A percentile compares a stretch with the other conserved stretches of the same genome.
Evolutionary conservation across 2,797 vertebrate genomes (phyloP).

Genomic region (Phoeniculus purpureus): DNA sequence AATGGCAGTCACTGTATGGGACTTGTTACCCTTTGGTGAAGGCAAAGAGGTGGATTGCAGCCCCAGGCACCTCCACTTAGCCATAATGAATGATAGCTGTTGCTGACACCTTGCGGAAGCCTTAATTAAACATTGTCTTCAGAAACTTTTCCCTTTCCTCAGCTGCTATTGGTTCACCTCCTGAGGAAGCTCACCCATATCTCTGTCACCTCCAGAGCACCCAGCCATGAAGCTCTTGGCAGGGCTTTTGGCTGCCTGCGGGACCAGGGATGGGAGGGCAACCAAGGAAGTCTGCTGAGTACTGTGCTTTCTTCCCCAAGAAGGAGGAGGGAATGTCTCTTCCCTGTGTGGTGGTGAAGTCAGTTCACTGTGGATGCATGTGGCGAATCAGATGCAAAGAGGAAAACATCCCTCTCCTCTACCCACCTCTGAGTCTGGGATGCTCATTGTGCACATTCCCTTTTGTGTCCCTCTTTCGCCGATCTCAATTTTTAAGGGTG

Average conservation of each 20-base stretch:
- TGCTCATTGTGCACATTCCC: rapidly evolving
- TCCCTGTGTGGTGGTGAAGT: background rate
- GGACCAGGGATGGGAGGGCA: background rate
- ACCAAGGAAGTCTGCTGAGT: background rate
- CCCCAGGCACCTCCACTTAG: background rate
- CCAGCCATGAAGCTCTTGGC: background rate
- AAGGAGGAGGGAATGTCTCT: background rate
- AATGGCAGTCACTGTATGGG: background rate
- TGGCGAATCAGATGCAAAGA: background rate
- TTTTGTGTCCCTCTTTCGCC: background rate
- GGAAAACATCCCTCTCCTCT: background rate
- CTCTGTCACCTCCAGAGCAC: background rate
- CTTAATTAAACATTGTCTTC: background rate
- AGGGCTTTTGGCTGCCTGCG: background rate
- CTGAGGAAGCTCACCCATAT: background rate
- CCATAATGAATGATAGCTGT: constrained; percentile 1
- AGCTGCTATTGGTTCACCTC: background rate
- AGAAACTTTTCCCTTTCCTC: background rate
- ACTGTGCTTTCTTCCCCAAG: background rate
- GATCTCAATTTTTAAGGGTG: background rate
- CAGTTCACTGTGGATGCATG: background rate
- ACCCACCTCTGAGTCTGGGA: background rate
- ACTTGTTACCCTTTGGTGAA: background rate
- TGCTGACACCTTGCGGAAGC: constrained; percentile 63
- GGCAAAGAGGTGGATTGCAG: background rate